Evolutionary conservation across 1,140 invertebrate species (phyloP).

Genomic region (Lordiphosa collinella): DNA sequence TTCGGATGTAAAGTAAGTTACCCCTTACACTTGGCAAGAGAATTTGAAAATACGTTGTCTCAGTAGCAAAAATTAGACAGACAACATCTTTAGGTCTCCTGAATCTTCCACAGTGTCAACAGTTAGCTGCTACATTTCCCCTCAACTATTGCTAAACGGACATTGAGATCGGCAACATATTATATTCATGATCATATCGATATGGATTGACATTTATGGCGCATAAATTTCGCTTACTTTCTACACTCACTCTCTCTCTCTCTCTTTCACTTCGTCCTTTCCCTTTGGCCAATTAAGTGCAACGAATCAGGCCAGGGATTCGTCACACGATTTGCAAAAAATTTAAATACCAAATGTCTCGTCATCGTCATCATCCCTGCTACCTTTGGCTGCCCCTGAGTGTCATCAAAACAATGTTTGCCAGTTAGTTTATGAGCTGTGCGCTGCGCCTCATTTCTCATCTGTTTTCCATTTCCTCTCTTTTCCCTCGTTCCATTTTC

Average conservation of each 20-base stretch:
- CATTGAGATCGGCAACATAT: conserved; percentile 1
- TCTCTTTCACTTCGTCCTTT: neutral
- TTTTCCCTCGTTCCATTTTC: conserved; percentile 36
- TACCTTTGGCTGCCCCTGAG: conserved; percentile 48
- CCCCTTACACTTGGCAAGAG: too few species aligned
- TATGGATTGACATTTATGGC: conserved; percentile 63
- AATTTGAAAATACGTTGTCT: too few species aligned
- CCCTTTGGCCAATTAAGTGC: conserved; percentile 65
- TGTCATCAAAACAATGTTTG: conserved; percentile 77
- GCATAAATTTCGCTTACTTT: conserved; percentile 67
- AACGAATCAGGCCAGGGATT: conserved; percentile 55
- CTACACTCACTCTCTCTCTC: conserved; percentile 27
- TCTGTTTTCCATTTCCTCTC: conserved; percentile 28
- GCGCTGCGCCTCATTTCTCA: conserved; percentile 50
- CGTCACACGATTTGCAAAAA: conserved; percentile 63
- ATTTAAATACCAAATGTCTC: conserved; percentile 63
- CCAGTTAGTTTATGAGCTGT: conserved; percentile 71
- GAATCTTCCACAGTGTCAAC: conserved; percentile 17
- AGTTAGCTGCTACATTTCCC: conserved; percentile 20
- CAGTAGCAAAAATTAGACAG: too few species aligned
- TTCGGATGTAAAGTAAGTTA: too few species aligned
- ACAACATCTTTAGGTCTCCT: neutral
- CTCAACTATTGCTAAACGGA: neutral
- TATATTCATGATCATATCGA: conserved; percentile 20
- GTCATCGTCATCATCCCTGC: neutral